Evolutionary conservation across 2,113 vertebrate genomes (phyloP), one percentile per base, ranked within the genome.

Genomic region (Marcusenius ussheri): DNA sequence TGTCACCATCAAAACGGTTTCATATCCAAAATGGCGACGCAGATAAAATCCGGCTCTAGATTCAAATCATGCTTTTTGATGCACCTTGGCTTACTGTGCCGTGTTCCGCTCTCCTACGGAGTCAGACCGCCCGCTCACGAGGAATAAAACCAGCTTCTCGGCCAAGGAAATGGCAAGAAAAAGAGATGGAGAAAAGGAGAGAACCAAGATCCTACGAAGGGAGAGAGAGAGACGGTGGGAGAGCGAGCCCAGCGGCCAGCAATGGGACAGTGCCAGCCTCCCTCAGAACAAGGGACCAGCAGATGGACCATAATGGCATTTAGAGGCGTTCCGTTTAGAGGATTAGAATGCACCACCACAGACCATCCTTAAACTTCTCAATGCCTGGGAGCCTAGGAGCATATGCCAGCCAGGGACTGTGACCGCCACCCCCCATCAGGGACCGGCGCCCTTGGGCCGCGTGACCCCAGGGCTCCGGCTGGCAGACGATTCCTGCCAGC

Each of bases 251-350:
- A 24, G 35, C 27, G 0, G 21, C 62, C 47, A 70, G 66, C 8
- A 3, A 88, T 24, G 88, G 70, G 21, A 84, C 51, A 39, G 31
- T 3, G 66, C 89, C 87, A 84, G 53, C 51, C 62, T 91, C 47
- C 42, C 47, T 46, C 88, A 88, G 88, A 85, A 24, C 3, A n/a
- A 90, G 74, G 89, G 53, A 87, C 31, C 88, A 93, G 90, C 93
- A 94, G 92, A 94, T 94, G 94, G 92, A 91, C 91, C 89, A 92
- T 92, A 92, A 94, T 89, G 91, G 87, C 90, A 92, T 95, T 94
- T 93, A 91, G 90, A 91, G 92, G 93, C 90, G 91, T 94, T 93
- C 91, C 91, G 93, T 93, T 94, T 91, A 92, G 88, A 88, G 92
- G 93, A 93, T 95, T 95, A 93, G 93, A 92, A 94, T 91, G 90